These are phyloP conservation scores for Eristalis intricaria DNA, from an alignment of 2,888 invertebrate species.

Conservation along the genomic window DNA sequence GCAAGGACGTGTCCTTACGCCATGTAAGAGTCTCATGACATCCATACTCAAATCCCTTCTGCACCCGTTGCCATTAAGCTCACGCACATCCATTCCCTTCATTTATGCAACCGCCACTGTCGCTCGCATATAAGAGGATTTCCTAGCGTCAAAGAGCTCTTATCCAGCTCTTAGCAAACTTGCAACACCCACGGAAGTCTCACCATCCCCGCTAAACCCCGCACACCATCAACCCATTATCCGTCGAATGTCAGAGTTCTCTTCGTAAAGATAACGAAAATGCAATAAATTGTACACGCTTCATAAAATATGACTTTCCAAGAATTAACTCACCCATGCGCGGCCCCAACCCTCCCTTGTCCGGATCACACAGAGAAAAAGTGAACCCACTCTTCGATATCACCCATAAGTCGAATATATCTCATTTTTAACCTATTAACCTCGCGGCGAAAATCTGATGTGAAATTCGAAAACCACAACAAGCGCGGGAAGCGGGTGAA, in stretches of 20 bases:
- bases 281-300: slow-evolving; percentile 14
- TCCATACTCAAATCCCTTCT: background rate
- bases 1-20: too few relatives aligned
- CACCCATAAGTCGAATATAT: slow-evolving; percentile 16
- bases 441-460: slow-evolving; percentile 28
- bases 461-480: slow-evolving; percentile 2
- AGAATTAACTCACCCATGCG: slow-evolving; percentile 4
- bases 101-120: background rate
- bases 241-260: background rate
- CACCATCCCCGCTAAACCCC: background rate
- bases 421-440: slow-evolving; percentile 56
- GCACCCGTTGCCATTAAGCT: background rate
- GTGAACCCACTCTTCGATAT: background rate
- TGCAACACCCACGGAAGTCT: background rate
- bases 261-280: slow-evolving; percentile 2
- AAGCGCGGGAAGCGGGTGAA: background rate
- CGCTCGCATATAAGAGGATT: background rate
- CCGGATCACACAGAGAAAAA: background rate
- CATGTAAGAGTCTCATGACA: background rate
- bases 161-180: background rate
- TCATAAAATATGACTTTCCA: slow-evolving; percentile 5
- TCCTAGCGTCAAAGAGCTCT: background rate
- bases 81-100: background rate
- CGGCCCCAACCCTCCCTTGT: background rate
- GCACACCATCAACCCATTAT: background rate